Evolutionary conservation across 2,888 invertebrate species (phyloP), one percentile per base, ranked within the genome.

Genomic region (Hirudinaria manillensis): DNA sequence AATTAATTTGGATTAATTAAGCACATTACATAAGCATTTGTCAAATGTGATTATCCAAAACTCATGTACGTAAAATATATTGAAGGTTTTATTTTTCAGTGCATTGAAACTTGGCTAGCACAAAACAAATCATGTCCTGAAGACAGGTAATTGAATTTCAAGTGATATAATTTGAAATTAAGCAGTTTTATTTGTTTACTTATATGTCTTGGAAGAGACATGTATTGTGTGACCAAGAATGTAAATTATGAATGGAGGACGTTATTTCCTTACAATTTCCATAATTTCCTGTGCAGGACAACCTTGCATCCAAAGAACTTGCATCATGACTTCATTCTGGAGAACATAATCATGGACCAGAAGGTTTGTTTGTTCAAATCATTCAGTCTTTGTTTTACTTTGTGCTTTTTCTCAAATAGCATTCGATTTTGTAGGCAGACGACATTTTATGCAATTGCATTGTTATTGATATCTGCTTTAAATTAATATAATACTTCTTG

Each of bases 331-430:
- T 83, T 83, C 70, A 82, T 83, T 67, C 77, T 83, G 29, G 82
- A 83, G 74, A 82, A 82, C 72, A 83, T 83, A 61, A 83, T 83
- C 36, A 82, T 82, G 61, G 83, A 83, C 77, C 82, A 83, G 76
- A 81, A 80, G 81, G 83, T 83, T 74, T 45, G 45, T 45, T 45
- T 6, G 45, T 73, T 77, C 75, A 21, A 16, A 6, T n/a, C 32
- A 29, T 36, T 75, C 38, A 61, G 53, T n/a, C 27, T 27, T 6
- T 27, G 16, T n/a, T 21, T 2, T 68, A 27, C 2, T 68, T 29
- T 61, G 61, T 36, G 36, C 21, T 65, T 65, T 13, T 65, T 16
- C 16, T 24, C 10, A 27, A 19, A 65, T 16, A 10, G 16, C 24
- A 13, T 16, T 13, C 24, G 66, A 27, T 24, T 65, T 65, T 24